Conservation (phyloP, 2,888 invertebrate genomes). For the Gastracanthus pulcherrimus region DNA sequence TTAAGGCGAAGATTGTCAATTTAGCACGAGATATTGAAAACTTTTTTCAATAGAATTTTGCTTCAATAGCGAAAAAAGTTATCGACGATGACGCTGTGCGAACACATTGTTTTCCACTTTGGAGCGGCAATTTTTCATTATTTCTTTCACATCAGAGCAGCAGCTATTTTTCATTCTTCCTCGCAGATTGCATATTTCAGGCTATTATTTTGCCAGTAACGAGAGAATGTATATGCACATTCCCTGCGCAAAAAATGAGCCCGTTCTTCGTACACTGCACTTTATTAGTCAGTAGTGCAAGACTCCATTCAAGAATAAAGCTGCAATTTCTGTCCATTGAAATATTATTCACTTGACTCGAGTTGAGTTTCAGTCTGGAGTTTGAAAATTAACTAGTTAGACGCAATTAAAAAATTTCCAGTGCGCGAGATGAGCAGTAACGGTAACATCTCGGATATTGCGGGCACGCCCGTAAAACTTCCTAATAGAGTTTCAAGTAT, state of each 20-base stretch:
- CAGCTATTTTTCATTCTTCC: slow-evolving; percentile 9
- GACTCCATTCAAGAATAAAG: no score
- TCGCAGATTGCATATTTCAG: background rate
- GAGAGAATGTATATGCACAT: no score
- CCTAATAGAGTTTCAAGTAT: slow-evolving; percentile 28
- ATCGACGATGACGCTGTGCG: background rate
- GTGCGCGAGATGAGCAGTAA: no score
- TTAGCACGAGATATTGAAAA: background rate
- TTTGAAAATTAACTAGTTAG: no score
- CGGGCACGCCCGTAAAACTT: slow-evolving; percentile 21
- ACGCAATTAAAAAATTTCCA: no score
- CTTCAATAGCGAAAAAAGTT: background rate
- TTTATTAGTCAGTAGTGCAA: no score
- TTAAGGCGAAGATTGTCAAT: background rate
- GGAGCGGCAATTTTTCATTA: slow-evolving; percentile 12
- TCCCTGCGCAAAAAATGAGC: background rate
- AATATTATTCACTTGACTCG: no score
- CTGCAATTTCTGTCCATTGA: no score
- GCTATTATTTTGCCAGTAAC: background rate
- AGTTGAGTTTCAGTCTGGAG: no score
- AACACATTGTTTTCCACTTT: slow-evolving; percentile 23
- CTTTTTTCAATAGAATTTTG: background rate
- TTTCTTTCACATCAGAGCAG: slow-evolving; percentile 8
- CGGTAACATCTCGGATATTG: slow-evolving; percentile 32
- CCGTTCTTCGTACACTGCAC: background rate